Conservation (phyloP, 2,113 vertebrate genomes). For the Mus pahari region DNA sequence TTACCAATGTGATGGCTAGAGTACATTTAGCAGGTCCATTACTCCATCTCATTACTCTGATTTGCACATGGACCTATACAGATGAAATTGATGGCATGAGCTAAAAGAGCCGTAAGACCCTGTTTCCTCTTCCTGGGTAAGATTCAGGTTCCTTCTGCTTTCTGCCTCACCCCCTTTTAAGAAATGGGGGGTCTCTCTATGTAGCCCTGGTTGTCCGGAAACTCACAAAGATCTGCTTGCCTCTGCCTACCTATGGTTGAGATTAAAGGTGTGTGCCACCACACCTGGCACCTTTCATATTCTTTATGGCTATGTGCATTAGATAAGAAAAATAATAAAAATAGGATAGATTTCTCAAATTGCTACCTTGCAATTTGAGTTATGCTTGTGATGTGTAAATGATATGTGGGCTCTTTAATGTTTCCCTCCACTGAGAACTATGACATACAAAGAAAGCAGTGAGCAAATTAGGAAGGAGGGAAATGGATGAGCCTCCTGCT, state of each 20-base stretch:
- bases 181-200: background rate
- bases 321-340: background rate
- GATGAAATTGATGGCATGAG: slow-evolving; percentile 80
- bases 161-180: background rate
- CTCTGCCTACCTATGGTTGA: background rate
- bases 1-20: slow-evolving; percentile 80
- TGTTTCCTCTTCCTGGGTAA: slow-evolving; percentile 76
- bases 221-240: background rate
- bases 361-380: slow-evolving; percentile 52
- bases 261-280: background rate
- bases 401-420: background rate
- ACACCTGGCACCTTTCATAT: background rate
- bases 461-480: slow-evolving; percentile 3
- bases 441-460: slow-evolving; percentile 24
- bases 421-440: background rate
- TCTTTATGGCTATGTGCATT: slow-evolving; percentile 8
- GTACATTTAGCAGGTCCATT: slow-evolving; percentile 84
- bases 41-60: slow-evolving; percentile 85
- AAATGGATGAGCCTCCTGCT: background rate
- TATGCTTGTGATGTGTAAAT: slow-evolving; percentile 41
- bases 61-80: slow-evolving; percentile 84
- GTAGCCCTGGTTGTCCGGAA: background rate
- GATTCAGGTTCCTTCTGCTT: background rate
- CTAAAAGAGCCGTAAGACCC: slow-evolving; percentile 67
- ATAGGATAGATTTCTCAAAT: slow-evolving; percentile 15